Base-by-base conservation (phyloP, 2,888 invertebrate genomes). In the Morpho helenor region DNA sequence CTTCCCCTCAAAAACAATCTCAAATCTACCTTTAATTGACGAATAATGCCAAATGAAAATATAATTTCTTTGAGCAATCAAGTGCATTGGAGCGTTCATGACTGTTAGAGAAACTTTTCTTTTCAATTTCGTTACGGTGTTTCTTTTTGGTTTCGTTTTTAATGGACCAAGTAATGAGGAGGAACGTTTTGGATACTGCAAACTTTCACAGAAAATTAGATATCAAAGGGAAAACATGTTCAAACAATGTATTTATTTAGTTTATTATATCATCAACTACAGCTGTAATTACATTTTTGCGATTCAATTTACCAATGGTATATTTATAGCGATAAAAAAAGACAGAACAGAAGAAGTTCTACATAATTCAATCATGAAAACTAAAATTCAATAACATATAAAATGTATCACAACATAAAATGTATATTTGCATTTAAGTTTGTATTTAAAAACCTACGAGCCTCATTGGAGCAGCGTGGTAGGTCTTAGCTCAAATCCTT, bases 11-110 rank as follows among this genome's bases (percentile, higher is more conserved):
- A 31, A 31, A 31, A 16, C 16, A 31, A 31, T 31, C 5, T 2
- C 31, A 31, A n/a, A 31, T 3, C 39, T 23, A 48, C 31, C n/a
- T 31, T 31, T 9, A n/a, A 31, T 31, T 9, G 39, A 31, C 7
- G 39, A 49, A 50, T 16, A 42, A 39, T 49, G 7, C 1, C 10
- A 39, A 39, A n/a, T 10, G 31, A 31, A 31, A 49, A 50, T 41
- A 8, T n/a, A 8, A 44, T 51, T 43, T 44, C 41, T 8, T 31
- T 23, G 42, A 40, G 78, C 76, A 79, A 82, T 78, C 74, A 72
- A 68, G 77, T 70, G 79, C 73, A 82, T 60, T 75, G 75, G 73
- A 71, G 83, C 83, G 74, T 78, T 77, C 75, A 80, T 74, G 74
- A 71, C 71, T 68, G 69, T 72, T 72, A 64, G 62, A 63, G 63